Percentiles rank a stretch among this genome's conserved stretches.
Evolutionary conservation across 92 coral and sea anemone genomes (phyloP).

Genomic region (Bergia sp.): DNA sequence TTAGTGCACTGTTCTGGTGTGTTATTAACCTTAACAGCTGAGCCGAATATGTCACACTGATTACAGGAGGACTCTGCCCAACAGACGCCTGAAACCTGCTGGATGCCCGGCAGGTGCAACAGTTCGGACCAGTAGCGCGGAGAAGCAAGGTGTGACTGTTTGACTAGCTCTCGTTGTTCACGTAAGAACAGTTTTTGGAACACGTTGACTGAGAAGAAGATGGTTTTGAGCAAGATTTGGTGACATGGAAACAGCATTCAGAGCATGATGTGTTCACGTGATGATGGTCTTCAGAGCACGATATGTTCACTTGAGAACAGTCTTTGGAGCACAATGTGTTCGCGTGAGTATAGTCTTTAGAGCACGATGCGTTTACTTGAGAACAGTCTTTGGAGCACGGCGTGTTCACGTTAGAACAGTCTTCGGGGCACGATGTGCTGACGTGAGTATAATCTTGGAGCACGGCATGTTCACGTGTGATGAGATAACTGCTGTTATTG

Average conservation of each 20-base stretch:
- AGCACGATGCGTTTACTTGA: not conserved
- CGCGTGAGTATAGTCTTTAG: too few relatives aligned
- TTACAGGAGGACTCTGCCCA: not conserved
- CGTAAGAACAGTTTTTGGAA: not conserved
- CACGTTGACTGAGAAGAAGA: not conserved
- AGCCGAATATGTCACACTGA: not conserved
- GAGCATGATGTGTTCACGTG: too few relatives aligned
- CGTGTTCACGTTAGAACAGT: not conserved
- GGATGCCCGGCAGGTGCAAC: not conserved
- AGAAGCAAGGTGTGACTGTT: not conserved
- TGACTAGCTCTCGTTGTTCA: not conserved
- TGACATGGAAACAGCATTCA: too few relatives aligned
- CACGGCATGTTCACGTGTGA: too few relatives aligned
- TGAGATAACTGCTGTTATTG: too few relatives aligned
- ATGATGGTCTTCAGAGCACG: not conserved
- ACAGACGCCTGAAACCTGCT: not conserved
- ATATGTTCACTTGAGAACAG: too few relatives aligned
- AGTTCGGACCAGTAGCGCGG: not conserved
- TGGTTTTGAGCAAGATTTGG: too few relatives aligned
- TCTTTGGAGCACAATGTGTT: too few relatives aligned
- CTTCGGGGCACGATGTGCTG: not conserved
- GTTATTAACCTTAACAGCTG: not conserved
- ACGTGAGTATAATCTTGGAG: too few relatives aligned
- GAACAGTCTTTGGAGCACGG: not conserved
- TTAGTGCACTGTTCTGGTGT: not conserved